These are phyloP conservation scores for Macrophya annulata DNA, from an alignment of 2,888 invertebrate genomes.

Conservation along the genomic window DNA sequence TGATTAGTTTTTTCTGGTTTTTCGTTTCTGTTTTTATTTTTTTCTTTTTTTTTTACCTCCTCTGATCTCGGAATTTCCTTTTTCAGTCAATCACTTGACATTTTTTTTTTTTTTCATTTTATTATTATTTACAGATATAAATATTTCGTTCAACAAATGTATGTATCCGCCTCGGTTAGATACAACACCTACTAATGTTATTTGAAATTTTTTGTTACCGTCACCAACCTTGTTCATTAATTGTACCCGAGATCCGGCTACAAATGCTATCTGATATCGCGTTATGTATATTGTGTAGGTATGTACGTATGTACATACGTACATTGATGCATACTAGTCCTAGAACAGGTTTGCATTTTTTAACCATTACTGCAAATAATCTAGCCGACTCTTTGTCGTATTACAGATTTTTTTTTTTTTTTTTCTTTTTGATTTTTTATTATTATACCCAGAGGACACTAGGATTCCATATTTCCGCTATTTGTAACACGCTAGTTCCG, in stretches of 20 bases:
- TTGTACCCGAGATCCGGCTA: slow-evolving; percentile 20
- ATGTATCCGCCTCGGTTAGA: background rate
- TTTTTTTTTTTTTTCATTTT: background rate
- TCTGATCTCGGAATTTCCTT: background rate
- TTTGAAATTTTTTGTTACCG: background rate
- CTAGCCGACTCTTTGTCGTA: background rate
- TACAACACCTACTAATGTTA: background rate
- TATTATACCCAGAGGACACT: background rate
- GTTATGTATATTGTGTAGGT: background rate
- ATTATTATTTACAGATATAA: background rate
- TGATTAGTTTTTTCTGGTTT: background rate
- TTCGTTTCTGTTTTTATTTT: background rate
- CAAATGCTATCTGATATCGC: background rate
- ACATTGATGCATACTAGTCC: background rate
- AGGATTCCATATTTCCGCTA: background rate
- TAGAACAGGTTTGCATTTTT: slow-evolving; percentile 5
- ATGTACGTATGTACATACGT: background rate
- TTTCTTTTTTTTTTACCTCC: background rate
- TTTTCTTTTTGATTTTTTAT: too few species aligned
- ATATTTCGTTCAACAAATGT: background rate
- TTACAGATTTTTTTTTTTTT: background rate
- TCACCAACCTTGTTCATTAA: slow-evolving; percentile 30
- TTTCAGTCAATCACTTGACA: background rate
- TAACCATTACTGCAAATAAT: background rate
- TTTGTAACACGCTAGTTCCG: background rate